Conservation (phyloP, 2,888 invertebrate genomes). For the Trichogramma dendrolimi region DNA sequence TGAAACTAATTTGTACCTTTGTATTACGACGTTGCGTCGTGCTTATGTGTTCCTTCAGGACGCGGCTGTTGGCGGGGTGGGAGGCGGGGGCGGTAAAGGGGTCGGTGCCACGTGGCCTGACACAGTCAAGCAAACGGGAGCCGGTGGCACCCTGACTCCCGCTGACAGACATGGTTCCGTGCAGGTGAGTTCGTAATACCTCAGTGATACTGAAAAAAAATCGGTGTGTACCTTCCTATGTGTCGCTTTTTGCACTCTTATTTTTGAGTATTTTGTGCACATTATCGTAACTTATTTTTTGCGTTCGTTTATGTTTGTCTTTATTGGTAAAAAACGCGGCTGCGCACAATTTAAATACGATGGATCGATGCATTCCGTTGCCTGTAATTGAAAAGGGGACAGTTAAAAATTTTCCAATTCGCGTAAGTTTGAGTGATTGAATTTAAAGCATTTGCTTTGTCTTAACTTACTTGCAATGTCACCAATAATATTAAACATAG, state of each 20-base stretch:
- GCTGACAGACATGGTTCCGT: constrained; percentile 96
- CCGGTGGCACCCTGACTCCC: constrained; percentile 82
- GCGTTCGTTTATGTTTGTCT: not conserved
- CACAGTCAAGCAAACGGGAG: constrained; percentile 75
- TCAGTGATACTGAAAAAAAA: constrained; percentile 25
- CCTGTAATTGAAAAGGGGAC: too few relatives aligned
- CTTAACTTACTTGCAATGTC: too few relatives aligned
- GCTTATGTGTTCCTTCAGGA: constrained; percentile 51
- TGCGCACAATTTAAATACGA: too few relatives aligned
- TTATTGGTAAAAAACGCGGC: too few relatives aligned
- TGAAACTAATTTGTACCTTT: constrained; percentile 26
- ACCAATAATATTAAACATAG: too few relatives aligned
- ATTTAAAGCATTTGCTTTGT: too few relatives aligned
- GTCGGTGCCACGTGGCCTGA: constrained; percentile 79
- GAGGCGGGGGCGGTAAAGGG: constrained; percentile 62
- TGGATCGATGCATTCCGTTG: too few relatives aligned
- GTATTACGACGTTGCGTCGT: constrained; percentile 40
- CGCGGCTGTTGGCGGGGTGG: constrained; percentile 50
- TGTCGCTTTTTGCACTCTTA: constrained; percentile 26
- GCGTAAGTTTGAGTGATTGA: too few relatives aligned
- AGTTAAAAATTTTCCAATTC: too few relatives aligned
- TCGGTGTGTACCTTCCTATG: constrained; percentile 25
- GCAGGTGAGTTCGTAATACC: constrained; percentile 64
- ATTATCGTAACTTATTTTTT: constrained; percentile 17
- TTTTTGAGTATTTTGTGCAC: not conserved